These are phyloP conservation scores for Heliocidaris erythrogramma DNA, from an alignment of 35 echinoderm and acorn worm genomes.

Conservation along the genomic window DNA sequence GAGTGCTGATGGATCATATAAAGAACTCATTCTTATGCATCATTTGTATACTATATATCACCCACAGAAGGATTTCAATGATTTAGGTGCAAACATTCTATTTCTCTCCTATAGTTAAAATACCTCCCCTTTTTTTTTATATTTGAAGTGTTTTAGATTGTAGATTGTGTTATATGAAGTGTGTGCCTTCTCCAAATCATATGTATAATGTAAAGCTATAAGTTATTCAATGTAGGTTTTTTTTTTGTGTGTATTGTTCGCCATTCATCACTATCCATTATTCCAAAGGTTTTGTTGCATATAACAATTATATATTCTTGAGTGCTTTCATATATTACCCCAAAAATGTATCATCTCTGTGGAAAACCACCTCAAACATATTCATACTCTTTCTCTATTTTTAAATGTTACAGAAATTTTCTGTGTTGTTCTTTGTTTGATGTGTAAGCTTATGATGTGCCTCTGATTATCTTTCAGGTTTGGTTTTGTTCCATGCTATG, in stretches of 20 bases:
- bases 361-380: not conserved
- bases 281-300: not conserved
- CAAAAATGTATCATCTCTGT: not conserved
- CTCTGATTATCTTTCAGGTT: too few relatives aligned
- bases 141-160: not conserved
- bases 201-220: not conserved
- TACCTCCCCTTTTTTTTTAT: too few relatives aligned
- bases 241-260: too few relatives aligned
- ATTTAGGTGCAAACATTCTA: too few relatives aligned
- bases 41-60: too few relatives aligned
- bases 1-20: too few relatives aligned
- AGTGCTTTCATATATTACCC: not conserved
- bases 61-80: too few relatives aligned
- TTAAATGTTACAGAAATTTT: not conserved
- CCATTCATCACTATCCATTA: not conserved
- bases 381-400: not conserved
- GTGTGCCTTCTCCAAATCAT: not conserved
- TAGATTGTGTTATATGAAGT: not conserved
- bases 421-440: not conserved
- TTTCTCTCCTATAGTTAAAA: too few relatives aligned
- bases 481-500: not conserved
- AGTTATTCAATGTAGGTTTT: not conserved
- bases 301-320: not conserved
- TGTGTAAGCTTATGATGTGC: not conserved
- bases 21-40: too few relatives aligned